These are phyloP conservation scores for Melipona beecheii DNA, from an alignment of 2,888 invertebrate genomes.

Conservation along the genomic window DNA sequence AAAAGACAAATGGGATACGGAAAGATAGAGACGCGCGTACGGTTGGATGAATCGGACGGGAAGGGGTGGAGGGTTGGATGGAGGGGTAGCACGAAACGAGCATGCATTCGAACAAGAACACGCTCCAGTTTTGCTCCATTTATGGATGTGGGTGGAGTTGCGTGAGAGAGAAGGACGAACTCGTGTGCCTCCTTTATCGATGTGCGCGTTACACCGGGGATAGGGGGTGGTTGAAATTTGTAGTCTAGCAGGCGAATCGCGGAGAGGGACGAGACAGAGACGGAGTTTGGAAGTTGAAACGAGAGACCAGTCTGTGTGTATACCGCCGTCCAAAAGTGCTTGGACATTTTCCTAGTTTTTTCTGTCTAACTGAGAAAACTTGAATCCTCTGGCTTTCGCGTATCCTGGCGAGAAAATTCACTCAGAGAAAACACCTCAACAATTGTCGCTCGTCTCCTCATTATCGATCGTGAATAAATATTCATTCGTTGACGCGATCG, in stretches of 20 bases:
- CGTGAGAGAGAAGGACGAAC: constrained; percentile 37
- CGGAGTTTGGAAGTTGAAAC: constrained; percentile 10
- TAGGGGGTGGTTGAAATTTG: constrained; percentile 32
- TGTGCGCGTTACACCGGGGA: background rate
- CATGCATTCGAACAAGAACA: constrained; percentile 60
- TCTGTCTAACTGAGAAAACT: too few species aligned
- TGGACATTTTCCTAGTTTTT: too few species aligned
- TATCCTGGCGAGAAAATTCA: too few species aligned
- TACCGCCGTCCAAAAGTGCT: background rate
- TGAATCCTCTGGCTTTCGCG: too few species aligned
- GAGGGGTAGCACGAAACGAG: constrained; percentile 48
- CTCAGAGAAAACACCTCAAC: too few species aligned
- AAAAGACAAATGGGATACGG: constrained; percentile 47
- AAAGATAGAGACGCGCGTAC: constrained; percentile 19
- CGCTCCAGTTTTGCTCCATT: constrained; percentile 73
- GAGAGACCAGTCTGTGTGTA: constrained; percentile 36
- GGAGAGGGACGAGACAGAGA: constrained; percentile 15
- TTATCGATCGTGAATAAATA: too few species aligned
- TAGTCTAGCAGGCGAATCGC: constrained; percentile 40
- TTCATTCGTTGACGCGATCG: too few species aligned
- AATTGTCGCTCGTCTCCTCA: too few species aligned
- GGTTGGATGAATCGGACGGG: constrained; percentile 12
- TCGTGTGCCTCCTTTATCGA: constrained; percentile 12
- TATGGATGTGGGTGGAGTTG: constrained; percentile 54
- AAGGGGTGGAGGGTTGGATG: constrained; percentile 9